These are phyloP conservation scores for Camponotus vicinus DNA, from an alignment of 1,140 invertebrate species.

Conservation along the genomic window DNA sequence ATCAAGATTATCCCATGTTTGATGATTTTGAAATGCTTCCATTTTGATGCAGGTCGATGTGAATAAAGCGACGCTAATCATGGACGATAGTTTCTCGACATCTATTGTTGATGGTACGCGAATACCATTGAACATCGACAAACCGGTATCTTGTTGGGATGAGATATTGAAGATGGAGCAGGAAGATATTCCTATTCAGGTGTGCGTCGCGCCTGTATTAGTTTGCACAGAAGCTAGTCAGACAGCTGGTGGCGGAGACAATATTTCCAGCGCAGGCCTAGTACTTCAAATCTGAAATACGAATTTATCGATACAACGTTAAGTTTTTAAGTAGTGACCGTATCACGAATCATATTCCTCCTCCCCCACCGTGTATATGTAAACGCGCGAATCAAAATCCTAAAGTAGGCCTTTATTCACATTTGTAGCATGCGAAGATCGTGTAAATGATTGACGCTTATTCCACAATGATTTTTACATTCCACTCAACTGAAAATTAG, in stretches of 20 bases:
- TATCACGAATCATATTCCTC: slow-evolving; percentile 15
- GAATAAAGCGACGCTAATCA: slow-evolving; percentile 90
- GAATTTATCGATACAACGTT: background rate
- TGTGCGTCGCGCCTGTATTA: slow-evolving; percentile 94
- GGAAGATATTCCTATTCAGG: slow-evolving; percentile 87
- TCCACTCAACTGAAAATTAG: slow-evolving; percentile 25
- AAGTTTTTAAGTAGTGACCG: slow-evolving; percentile 1
- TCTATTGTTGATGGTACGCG: slow-evolving; percentile 87
- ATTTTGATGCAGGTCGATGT: slow-evolving; percentile 88
- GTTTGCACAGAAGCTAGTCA: slow-evolving; percentile 94
- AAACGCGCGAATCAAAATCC: slow-evolving; percentile 2
- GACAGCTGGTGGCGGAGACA: slow-evolving; percentile 95
- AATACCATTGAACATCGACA: slow-evolving; percentile 89
- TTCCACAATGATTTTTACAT: slow-evolving; percentile 40
- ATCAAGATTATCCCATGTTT: background rate
- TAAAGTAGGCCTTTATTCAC: slow-evolving; percentile 26
- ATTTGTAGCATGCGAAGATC: slow-evolving; percentile 25
- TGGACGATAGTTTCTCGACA: slow-evolving; percentile 95
- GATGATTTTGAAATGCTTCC: slow-evolving; percentile 30
- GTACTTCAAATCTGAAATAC: slow-evolving; percentile 90
- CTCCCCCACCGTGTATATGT: background rate
- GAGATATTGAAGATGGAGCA: slow-evolving; percentile 87
- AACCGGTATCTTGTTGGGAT: slow-evolving; percentile 94
- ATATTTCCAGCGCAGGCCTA: slow-evolving; percentile 94
- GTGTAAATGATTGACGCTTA: background rate